A percentile compares a stretch with the other conserved stretches of the same genome.
Evolutionary conservation across 2,888 invertebrate species (phyloP).

Genomic region (Oscheius sp.): DNA sequence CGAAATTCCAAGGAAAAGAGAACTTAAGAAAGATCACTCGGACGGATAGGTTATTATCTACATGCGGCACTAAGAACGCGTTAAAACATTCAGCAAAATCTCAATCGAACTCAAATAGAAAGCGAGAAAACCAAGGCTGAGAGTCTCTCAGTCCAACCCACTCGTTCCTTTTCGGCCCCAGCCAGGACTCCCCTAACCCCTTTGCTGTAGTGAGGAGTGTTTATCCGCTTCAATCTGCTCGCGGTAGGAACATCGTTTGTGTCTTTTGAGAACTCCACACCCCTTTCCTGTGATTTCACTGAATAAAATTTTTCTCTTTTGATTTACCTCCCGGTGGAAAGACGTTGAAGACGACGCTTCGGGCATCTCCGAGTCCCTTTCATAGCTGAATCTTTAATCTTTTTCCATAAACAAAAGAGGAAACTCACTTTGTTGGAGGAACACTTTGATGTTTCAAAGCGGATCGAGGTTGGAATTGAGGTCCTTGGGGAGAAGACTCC

Average conservation of each 20-base stretch:
- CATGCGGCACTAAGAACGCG: slow-evolving; percentile 16
- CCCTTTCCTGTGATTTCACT: slow-evolving; percentile 23
- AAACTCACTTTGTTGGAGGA: slow-evolving; percentile 26
- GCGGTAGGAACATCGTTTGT: slow-evolving; percentile 1
- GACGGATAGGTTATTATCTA: slow-evolving; percentile 17
- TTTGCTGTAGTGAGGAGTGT: slow-evolving; percentile 99
- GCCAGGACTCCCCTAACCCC: slow-evolving; percentile 83
- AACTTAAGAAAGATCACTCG: not conserved
- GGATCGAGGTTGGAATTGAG: slow-evolving; percentile 30
- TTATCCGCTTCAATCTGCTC: slow-evolving; percentile 81
- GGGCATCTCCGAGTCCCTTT: slow-evolving; percentile 7
- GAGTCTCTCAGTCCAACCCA: too few relatives aligned
- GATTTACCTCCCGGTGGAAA: slow-evolving; percentile 17
- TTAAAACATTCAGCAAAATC: not conserved
- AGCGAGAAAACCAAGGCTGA: slow-evolving; percentile 3
- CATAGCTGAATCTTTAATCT: slow-evolving; percentile 19
- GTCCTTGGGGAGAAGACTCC: slow-evolving; percentile 16
- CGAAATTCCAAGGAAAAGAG: not conserved
- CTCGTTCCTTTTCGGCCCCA: slow-evolving; percentile 31
- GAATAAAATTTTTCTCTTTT: not conserved
- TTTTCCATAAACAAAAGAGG: not conserved
- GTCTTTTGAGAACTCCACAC: slow-evolving; percentile 30
- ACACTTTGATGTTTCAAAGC: slow-evolving; percentile 36
- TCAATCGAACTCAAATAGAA: too few relatives aligned
- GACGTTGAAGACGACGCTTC: slow-evolving; percentile 11